Evolutionary conservation across 2,113 vertebrate genomes (phyloP), one percentile per base, ranked within the genome.

Genomic region (Halcyon senegalensis): DNA sequence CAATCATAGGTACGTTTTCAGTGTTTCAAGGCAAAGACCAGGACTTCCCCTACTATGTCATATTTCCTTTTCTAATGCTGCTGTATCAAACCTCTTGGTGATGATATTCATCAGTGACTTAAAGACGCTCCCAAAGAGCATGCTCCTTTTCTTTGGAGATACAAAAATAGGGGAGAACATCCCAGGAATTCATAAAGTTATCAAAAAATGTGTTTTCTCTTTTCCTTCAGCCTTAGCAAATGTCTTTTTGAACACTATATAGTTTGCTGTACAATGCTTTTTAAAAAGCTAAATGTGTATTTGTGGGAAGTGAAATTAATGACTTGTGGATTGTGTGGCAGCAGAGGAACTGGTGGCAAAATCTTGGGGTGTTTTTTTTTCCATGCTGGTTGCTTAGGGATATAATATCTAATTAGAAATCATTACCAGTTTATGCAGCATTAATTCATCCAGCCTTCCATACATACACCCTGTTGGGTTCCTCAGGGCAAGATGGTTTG

Each of bases 371-470:
- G 70, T 8, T 63, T 48, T 63, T 56, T 93, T 87, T 90, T 43
- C 53, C 27, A 3, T 75, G 76, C 94, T 91, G 89, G 67, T 94
- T 95, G 62, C 95, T 93, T 44, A 48, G 77, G 69, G 83, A 53
- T 84, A 30, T 67, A 85, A 77, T 85, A 81, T 56, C 76, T 96
- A 90, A 93, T 96, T 80, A 91, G 69, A 39, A 96, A 80, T 89
- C 77, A 92, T 92, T 94, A 94, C 83, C n/a, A 31, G 58, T 96
- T 50, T 93, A 53, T 82, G 86, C 81, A 89, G 80, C 86, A 80
- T 62, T 91, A 93, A 94, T 84, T 91, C 81, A 11, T 82, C 48
- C 81, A 91, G 48, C 77, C 62, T 84, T 79, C 81, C 84, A 48
- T 64, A 18, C 74, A 15, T 75, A 7, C 44, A 63, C 87, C 84